These are phyloP conservation scores for Brenthis ino DNA, from an alignment of 2,888 invertebrate species.

Conservation along the genomic window DNA sequence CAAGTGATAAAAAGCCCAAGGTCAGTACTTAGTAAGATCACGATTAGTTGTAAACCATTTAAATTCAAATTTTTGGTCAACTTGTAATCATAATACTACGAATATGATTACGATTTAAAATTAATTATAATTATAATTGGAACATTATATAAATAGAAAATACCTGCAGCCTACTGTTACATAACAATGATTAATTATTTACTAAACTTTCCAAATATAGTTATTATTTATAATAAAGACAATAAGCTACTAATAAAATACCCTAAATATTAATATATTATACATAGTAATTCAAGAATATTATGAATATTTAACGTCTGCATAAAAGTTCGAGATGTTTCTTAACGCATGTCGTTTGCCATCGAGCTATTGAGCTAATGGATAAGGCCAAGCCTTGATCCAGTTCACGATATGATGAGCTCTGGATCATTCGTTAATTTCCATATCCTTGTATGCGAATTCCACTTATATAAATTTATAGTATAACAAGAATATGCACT, in stretches of 20 bases:
- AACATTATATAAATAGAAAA: too few species aligned
- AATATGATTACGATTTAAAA: not conserved
- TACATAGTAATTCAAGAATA: not conserved
- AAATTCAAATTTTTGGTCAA: not conserved
- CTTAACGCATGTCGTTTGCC: slow-evolving; percentile 29
- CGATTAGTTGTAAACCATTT: slow-evolving; percentile 30
- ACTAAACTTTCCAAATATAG: too few species aligned
- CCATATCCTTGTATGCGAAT: slow-evolving; percentile 43
- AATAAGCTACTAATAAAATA: too few species aligned
- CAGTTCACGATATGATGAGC: slow-evolving; percentile 56
- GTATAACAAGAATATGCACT: not conserved
- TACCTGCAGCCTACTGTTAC: too few species aligned
- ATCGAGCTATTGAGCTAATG: slow-evolving; percentile 59
- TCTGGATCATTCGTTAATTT: slow-evolving; percentile 54
- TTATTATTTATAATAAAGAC: too few species aligned
- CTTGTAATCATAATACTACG: not conserved
- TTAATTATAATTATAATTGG: too few species aligned
- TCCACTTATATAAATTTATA: not conserved
- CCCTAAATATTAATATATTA: too few species aligned
- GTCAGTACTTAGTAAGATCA: slow-evolving; percentile 50
- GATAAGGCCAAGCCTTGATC: slow-evolving; percentile 71
- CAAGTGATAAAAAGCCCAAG: slow-evolving; percentile 68
- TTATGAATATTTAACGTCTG: not conserved
- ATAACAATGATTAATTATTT: too few species aligned
- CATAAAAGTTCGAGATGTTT: slow-evolving; percentile 1